phyloP scores from a whole-genome alignment of 2,888 invertebrate species.

The Girardia tigrina region DNA sequence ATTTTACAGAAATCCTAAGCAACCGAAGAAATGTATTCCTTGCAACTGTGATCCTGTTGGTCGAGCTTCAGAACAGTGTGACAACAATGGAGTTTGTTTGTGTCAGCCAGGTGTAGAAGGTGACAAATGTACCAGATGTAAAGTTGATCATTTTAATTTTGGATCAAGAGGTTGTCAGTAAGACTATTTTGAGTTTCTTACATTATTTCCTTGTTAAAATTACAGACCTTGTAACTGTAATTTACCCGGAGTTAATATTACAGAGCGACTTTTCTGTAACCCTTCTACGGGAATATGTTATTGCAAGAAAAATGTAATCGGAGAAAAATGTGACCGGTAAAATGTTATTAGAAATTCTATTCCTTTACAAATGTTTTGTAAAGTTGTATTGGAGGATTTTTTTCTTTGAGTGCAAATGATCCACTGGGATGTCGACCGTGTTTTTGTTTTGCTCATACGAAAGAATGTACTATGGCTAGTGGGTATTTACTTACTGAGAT shows the following conservation, averaged over 20 bases:
- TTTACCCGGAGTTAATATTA: conserved; percentile 37
- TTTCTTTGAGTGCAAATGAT: conserved; percentile 70
- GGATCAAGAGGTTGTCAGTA: conserved; percentile 21
- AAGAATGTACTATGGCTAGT: conserved; percentile 1
- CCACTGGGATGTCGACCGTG: conserved; percentile 92
- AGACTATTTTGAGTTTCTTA: conserved; percentile 40
- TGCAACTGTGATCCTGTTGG: conserved; percentile 47
- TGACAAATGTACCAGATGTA: conserved; percentile 65
- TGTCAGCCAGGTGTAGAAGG: conserved; percentile 41
- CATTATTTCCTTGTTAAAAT: conserved; percentile 71
- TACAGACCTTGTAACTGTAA: conserved; percentile 72
- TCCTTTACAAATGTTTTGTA: neutral
- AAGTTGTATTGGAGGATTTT: conserved; percentile 50
- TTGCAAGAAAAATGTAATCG: conserved; percentile 26
- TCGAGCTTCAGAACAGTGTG: conserved; percentile 33
- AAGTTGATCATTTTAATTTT: conserved; percentile 57
- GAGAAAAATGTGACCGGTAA: conserved; percentile 28
- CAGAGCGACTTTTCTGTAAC: conserved; percentile 19
- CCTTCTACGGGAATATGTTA: neutral
- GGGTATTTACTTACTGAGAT: neutral
- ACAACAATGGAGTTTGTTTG: conserved; percentile 38
- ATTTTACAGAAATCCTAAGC: conserved; percentile 56
- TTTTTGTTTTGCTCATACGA: conserved; percentile 62
- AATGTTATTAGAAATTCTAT: too few relatives aligned
- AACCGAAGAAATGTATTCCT: conserved; percentile 47